Evolutionary conservation across 2,888 invertebrate genomes (phyloP).

Genomic region (Ennomos fuscantarius): DNA sequence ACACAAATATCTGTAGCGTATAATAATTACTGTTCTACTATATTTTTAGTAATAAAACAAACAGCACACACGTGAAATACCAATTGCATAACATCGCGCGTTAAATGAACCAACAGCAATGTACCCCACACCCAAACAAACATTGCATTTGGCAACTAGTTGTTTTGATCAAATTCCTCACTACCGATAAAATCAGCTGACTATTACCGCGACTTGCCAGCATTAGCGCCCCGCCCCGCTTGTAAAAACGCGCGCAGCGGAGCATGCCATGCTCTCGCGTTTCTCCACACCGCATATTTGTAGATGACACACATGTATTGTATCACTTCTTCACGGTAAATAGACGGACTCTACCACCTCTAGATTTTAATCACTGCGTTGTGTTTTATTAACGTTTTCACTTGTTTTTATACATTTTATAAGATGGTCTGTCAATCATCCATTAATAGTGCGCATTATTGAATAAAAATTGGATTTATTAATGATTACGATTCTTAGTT

Average conservation of each 20-base stretch:
- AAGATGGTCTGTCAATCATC: conserved; percentile 12
- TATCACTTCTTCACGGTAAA: conserved; percentile 53
- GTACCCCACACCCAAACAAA: neutral
- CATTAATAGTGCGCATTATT: no score
- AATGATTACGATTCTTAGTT: no score
- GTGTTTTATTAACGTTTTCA: conserved; percentile 6
- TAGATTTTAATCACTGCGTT: conserved; percentile 37
- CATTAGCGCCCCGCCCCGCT: conserved; percentile 41
- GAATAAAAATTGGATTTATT: no score
- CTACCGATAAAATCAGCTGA: conserved; percentile 24
- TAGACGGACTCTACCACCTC: conserved; percentile 24
- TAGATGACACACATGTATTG: conserved; percentile 73
- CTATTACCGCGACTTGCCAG: conserved; percentile 35
- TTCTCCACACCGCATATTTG: conserved; percentile 80
- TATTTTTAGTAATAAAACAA: no score
- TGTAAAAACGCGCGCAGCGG: conserved; percentile 68
- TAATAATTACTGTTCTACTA: no score
- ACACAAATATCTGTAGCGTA: no score
- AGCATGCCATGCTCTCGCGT: conserved; percentile 75
- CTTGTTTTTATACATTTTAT: conserved; percentile 27
- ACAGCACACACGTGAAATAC: neutral
- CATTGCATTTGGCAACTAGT: conserved; percentile 4
- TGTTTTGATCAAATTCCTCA: conserved; percentile 1
- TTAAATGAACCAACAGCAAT: conserved; percentile 1
- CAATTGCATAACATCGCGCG: conserved; percentile 3